These are phyloP conservation scores for Acrocephalus arundinaceus DNA, from an alignment of 2,113 vertebrate species.

Conservation along the genomic window DNA sequence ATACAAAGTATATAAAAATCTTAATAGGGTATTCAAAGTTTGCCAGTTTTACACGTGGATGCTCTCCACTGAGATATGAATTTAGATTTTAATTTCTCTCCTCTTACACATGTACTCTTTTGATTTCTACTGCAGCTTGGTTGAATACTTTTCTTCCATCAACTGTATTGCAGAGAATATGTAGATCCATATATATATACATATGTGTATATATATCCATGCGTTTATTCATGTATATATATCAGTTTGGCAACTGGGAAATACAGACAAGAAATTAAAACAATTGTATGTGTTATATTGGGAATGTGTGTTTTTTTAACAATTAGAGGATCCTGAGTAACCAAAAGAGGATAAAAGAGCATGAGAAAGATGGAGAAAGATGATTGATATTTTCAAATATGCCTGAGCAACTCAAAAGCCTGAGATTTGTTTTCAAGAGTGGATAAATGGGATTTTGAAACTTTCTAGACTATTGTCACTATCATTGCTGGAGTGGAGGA, in stretches of 20 bases:
- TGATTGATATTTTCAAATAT: background rate
- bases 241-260: background rate
- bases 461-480: background rate
- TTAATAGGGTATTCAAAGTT: background rate
- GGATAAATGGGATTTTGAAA: background rate
- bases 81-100: background rate
- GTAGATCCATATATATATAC: too few relatives aligned
- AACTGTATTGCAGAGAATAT: background rate
- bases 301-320: fast-evolving
- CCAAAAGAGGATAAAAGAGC: background rate
- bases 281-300: background rate
- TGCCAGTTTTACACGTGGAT: background rate
- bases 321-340: background rate
- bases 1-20: background rate
- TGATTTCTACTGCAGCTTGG: background rate
- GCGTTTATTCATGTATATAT: background rate
- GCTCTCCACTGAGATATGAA: background rate
- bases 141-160: background rate
- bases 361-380: background rate
- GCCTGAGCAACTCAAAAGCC: background rate
- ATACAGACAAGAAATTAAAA: background rate
- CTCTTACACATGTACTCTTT: background rate
- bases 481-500: background rate
- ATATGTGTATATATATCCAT: background rate
- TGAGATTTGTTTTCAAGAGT: background rate